Conservation (phyloP, 92 coral and sea anemone genomes). For the Porites rus region DNA sequence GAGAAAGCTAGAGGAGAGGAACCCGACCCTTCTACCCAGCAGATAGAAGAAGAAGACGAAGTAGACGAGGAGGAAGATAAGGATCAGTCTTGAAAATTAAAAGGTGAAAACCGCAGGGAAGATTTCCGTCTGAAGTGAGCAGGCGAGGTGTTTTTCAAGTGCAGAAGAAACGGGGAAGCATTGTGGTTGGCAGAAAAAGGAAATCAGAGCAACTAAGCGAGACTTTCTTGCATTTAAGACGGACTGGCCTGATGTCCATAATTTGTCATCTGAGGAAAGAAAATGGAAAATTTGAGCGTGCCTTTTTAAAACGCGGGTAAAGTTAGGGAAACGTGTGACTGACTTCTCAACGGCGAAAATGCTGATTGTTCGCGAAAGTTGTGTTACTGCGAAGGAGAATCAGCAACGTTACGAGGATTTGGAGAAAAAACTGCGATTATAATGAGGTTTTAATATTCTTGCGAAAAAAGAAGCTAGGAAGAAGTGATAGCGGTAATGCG, state of each 20-base stretch:
- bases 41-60: background rate
- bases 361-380: too few species aligned
- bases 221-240: background rate
- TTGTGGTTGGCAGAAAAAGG: background rate
- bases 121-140: slow-evolving; percentile 1
- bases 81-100: background rate
- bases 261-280: too few species aligned
- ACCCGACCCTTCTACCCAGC: background rate
- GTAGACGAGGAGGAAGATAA: background rate
- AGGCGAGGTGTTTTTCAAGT: background rate
- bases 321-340: too few species aligned
- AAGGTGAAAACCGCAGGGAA: background rate
- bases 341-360: too few species aligned
- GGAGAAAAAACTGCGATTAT: too few species aligned
- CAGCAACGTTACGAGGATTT: too few species aligned
- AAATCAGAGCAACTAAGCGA: background rate
- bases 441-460: too few species aligned
- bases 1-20: slow-evolving; percentile 15
- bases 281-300: too few species aligned
- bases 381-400: too few species aligned
- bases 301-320: too few species aligned
- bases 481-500: background rate
- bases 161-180: background rate
- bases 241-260: background rate
- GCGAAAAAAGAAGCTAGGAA: too few species aligned